Conservation (phyloP, 2,113 vertebrate species). For the Pycnonotus jocosus region DNA sequence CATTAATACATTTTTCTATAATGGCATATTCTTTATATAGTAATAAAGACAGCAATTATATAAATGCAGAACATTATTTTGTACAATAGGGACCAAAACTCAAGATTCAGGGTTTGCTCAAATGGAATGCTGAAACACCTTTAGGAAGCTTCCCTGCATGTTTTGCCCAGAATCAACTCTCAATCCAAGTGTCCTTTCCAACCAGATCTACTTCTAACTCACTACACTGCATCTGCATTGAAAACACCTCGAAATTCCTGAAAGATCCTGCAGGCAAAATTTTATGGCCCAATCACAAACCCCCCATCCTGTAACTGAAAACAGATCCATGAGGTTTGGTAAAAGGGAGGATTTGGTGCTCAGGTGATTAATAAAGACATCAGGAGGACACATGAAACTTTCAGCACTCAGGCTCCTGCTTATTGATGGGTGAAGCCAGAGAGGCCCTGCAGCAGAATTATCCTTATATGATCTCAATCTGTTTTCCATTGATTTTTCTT, state of each 20-base stretch:
- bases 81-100: background rate
- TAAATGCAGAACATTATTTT: background rate
- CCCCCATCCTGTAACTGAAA: too few species aligned
- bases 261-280: background rate
- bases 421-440: background rate
- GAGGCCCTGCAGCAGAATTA: background rate
- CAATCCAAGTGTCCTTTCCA: background rate
- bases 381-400: background rate
- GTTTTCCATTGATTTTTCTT: conserved; percentile 53
- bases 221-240: background rate
- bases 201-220: background rate
- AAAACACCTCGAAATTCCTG: background rate
- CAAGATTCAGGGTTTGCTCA: background rate
- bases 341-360: background rate
- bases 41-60: background rate
- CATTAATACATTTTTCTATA: background rate
- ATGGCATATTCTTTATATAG: background rate
- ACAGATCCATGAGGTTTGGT: background rate
- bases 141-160: background rate
- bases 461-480: conserved; percentile 1
- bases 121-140: background rate
- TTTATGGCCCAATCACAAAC: background rate
- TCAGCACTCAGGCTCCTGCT: background rate
- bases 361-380: background rate
- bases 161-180: background rate